A percentile compares a stretch with the other conserved stretches of the same genome.
Conservation (phyloP, 2,888 invertebrate species). For the Eueremaeus valkanovi region DNA sequence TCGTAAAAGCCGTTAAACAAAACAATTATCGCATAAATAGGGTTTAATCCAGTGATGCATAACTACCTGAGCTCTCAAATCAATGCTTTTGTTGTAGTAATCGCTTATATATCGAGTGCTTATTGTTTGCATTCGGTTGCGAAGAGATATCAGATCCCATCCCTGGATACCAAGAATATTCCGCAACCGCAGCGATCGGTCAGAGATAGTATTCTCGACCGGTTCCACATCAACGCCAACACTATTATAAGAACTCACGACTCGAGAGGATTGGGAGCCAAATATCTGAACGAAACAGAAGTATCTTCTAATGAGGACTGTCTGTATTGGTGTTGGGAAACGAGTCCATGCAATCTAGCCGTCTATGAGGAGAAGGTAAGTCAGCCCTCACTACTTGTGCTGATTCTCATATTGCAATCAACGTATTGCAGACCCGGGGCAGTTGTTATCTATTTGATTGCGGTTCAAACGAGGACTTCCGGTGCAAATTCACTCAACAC, state of each 20-base stretch:
- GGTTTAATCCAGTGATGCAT: neutral
- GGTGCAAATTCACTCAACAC: constrained; percentile 86
- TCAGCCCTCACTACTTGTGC: too few relatives aligned
- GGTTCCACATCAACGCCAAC: constrained; percentile 78
- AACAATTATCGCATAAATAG: neutral
- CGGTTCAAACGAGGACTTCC: constrained; percentile 64
- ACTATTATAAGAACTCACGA: constrained; percentile 75
- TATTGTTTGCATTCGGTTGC: neutral
- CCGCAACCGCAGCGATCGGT: neutral
- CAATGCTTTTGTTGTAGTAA: neutral
- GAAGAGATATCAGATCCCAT: neutral
- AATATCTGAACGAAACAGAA: constrained; percentile 78
- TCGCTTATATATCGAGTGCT: neutral
- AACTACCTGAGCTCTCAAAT: neutral
- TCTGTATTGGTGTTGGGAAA: constrained; percentile 78
- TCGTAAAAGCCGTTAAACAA: neutral
- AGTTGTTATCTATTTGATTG: constrained; percentile 89
- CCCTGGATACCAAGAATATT: neutral
- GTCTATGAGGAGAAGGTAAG: constrained; percentile 83
- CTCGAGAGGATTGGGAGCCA: constrained; percentile 80
- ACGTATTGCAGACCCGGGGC: constrained; percentile 55
- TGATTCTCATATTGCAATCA: neutral
- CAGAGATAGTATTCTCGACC: constrained; percentile 55
- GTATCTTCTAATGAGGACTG: constrained; percentile 72
- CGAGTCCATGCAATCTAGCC: constrained; percentile 73